Percentiles rank a stretch among this genome's conserved stretches.
Conservation (phyloP, 2,113 vertebrate genomes). For the Chloebia gouldiae region DNA sequence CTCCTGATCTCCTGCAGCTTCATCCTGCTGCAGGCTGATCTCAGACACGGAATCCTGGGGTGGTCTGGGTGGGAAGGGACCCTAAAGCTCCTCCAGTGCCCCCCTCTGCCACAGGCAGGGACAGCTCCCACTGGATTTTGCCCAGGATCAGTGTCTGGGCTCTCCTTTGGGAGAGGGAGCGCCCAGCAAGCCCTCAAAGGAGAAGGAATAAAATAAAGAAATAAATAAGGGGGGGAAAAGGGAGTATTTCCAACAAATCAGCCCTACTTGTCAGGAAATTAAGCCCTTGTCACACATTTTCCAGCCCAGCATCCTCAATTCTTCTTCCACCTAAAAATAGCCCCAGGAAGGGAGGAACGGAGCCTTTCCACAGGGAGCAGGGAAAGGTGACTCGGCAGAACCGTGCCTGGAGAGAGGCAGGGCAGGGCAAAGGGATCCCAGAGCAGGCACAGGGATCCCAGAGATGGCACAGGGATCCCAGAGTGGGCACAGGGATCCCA, state of each 20-base stretch:
- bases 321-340: neutral
- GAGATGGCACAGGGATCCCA: no score
- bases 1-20: no score
- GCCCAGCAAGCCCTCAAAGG: neutral
- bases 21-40: no score
- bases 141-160: neutral
- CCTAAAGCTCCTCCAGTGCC: neutral
- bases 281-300: neutral
- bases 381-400: neutral
- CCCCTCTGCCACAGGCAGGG: neutral
- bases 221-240: accelerated
- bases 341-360: no score
- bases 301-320: neutral
- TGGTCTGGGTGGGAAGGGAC: neutral
- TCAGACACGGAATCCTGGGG: no score
- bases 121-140: neutral
- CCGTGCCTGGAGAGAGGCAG: neutral
- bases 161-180: neutral
- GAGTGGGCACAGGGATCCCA: no score
- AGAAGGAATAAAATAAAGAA: neutral
- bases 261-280: neutral
- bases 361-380: neutral
- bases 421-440: neutral
- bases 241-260: neutral
- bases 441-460: no score